Evolutionary conservation across 2,113 vertebrate species (phyloP).

Genomic region (Myotis davidii): DNA sequence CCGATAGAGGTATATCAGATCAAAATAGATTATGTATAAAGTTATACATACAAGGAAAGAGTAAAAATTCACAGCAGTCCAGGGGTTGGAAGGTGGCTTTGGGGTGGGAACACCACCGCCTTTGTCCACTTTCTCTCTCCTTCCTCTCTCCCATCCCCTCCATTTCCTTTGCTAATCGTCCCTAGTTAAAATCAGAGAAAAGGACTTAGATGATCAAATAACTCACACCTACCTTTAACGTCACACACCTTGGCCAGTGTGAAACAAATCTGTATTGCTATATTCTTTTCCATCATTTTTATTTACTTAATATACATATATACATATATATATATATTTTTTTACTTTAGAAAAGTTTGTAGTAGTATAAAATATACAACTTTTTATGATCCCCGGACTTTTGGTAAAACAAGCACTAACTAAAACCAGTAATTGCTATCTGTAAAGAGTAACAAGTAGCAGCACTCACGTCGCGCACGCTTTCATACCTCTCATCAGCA

Average conservation of each 20-base stretch:
- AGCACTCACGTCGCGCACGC: neutral
- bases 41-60: neutral
- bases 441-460: neutral
- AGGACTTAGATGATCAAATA: slow-evolving; percentile 34
- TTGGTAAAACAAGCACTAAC: neutral
- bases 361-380: neutral
- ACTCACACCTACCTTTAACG: slow-evolving; percentile 46
- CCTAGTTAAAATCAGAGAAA: neutral
- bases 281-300: neutral
- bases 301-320: neutral
- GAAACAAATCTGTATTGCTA: neutral
- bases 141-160: neutral
- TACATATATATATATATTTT: neutral
- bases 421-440: neutral
- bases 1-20: neutral
- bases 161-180: slow-evolving; percentile 56
- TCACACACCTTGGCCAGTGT: slow-evolving; percentile 33
- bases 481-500: slow-evolving; percentile 27
- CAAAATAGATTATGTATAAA: too few species aligned
- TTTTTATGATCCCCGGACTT: neutral
- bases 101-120: neutral
- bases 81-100: neutral
- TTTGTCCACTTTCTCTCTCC: slow-evolving; percentile 2
- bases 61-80: neutral
- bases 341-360: neutral